Base-by-base conservation (phyloP, 1,140 invertebrate genomes). In the Latrodectus geometricus region DNA sequence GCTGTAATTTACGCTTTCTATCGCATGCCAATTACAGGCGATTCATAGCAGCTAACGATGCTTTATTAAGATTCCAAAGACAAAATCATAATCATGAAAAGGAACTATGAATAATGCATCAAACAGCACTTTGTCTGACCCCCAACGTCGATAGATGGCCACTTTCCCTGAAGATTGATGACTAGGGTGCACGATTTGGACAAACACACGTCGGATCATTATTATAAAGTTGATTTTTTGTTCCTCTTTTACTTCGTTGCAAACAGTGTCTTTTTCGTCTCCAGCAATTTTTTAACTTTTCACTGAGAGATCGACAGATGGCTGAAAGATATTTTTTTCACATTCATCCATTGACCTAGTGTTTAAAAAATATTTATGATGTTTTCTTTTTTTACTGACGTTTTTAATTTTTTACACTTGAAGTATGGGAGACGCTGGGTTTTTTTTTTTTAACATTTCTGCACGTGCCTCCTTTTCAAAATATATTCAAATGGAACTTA, bases 61-160 rank as follows among this genome's bases (percentile, higher is more conserved):
- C 66, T 15, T 70, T 80, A 80, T 80, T 80, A 80, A 80, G 65
- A 80, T 80, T 80, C 79, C 15, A 14, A 68, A 20, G 69, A 72
- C 69, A 82, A 82, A 82, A 82, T 82, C 80, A 82, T 82, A 82
- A 82, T 82, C 69, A 49, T 9, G 78, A 80, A 65, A 72, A 20
- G 70, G 75, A 14, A n/a, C 17, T 23, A 82, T 82, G 80, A 82
- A 82, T 82, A 73, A 82, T 73, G 35, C 70, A 82, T 82, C 50
- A 70, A 48, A 4, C 23, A 54, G 52, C 17, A 21, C 35, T 8
- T 48, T 23, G 35, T 8, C 48, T 49, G 35, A 35, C 65, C 65
- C 11, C 66, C 78, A 17, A 21, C 70, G 12, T 50, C 80, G 70
- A 74, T 61, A 21, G 70, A 74, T 74, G 80, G 69, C 80, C 80